Evolutionary conservation across 1,140 invertebrate species (phyloP).

Genomic region (Brachionus rubens): DNA sequence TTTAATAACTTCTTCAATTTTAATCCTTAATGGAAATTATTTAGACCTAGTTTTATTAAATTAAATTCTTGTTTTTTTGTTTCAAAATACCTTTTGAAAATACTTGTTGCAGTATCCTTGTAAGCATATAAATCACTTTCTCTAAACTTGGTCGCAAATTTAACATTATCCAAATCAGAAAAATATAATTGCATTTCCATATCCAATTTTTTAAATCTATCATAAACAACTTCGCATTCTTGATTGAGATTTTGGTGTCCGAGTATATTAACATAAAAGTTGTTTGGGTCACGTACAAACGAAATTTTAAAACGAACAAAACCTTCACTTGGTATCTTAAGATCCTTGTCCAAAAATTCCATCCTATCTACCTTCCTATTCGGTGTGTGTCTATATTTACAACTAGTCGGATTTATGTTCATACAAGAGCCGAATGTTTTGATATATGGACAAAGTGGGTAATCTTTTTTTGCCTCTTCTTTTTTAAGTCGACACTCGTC

Average conservation of each 20-base stretch:
- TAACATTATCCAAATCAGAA: not conserved
- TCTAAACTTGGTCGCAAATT: not conserved
- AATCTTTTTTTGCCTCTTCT: not conserved
- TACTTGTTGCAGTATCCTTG: slow-evolving; percentile 1
- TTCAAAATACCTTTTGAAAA: slow-evolving; percentile 35
- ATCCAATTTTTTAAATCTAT: slow-evolving; percentile 7
- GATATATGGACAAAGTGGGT: slow-evolving; percentile 20
- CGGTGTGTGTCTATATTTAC: slow-evolving; percentile 18
- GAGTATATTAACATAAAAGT: slow-evolving; percentile 26
- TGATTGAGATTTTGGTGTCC: not conserved
- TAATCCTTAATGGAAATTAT: slow-evolving; percentile 18
- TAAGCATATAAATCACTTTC: slow-evolving; percentile 23
- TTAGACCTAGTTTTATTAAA: no score
- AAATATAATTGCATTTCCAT: slow-evolving; percentile 15
- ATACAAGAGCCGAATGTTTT: slow-evolving; percentile 34
- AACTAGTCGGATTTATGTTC: not conserved
- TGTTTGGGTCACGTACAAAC: slow-evolving; percentile 6
- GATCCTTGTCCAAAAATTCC: not conserved
- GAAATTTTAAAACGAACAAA: slow-evolving; percentile 38
- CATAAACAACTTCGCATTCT: slow-evolving; percentile 12
- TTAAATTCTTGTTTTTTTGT: no score
- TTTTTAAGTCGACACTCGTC: slow-evolving; percentile 9
- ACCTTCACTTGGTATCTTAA: not conserved
- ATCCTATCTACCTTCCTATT: not conserved
- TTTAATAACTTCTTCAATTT: slow-evolving; percentile 33